These are phyloP conservation scores for Actinernus sp. DNA, from an alignment of 92 coral and sea anemone species.

Conservation along the genomic window DNA sequence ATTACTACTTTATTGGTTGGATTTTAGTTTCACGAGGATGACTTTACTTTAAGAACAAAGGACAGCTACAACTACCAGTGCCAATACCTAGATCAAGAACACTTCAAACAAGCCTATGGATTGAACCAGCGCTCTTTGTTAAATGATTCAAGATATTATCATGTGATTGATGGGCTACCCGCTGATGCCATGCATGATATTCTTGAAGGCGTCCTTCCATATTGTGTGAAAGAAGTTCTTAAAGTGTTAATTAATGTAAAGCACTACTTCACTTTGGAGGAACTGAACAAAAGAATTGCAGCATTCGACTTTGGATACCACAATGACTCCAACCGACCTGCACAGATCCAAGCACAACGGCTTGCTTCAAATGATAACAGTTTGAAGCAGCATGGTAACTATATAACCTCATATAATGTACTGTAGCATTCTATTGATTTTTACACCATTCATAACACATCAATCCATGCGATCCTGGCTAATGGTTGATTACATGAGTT, in stretches of 20 bases:
- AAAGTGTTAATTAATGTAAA: conserved; percentile 18
- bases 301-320: conserved; percentile 15
- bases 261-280: conserved; percentile 29
- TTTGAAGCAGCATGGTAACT: conserved; percentile 61
- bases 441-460: no score
- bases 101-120: conserved; percentile 68
- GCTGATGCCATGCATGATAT: conserved; percentile 53
- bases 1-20: no score
- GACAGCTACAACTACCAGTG: conserved; percentile 58
- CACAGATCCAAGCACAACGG: conserved; percentile 28
- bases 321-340: conserved; percentile 27
- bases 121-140: conserved; percentile 32
- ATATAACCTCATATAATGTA: not conserved
- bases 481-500: no score
- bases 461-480: no score
- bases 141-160: conserved; percentile 52
- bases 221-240: conserved; percentile 42
- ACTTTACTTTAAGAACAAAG: conserved; percentile 56
- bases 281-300: conserved; percentile 30
- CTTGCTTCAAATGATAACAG: conserved; percentile 62
- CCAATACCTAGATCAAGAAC: conserved; percentile 49
- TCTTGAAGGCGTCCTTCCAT: conserved; percentile 69
- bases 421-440: not conserved
- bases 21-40: conserved; percentile 61
- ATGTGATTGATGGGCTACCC: conserved; percentile 48